These are phyloP conservation scores for Ophion costatus DNA, from an alignment of 2,888 invertebrate species.

Conservation along the genomic window DNA sequence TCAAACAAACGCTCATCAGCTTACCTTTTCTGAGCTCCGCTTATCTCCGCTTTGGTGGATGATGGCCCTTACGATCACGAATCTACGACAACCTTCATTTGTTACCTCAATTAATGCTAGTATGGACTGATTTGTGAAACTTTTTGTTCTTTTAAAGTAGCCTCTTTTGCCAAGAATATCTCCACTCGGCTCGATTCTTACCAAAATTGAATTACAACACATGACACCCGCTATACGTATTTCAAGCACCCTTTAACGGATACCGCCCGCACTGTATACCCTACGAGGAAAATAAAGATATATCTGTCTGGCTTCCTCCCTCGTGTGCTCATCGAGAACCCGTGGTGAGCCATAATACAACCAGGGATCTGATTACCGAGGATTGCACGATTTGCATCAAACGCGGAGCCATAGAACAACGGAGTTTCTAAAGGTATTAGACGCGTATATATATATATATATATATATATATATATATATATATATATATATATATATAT, in stretches of 20 bases:
- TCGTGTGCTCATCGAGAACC: conserved; percentile 42
- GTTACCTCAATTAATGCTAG: too few species aligned
- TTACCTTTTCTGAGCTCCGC: too few species aligned
- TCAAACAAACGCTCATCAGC: too few species aligned
- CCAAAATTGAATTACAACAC: conserved; percentile 7
- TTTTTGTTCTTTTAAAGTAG: neutral
- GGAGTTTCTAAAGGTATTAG: conserved; percentile 55
- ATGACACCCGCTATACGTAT: conserved; percentile 25
- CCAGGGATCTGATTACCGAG: conserved; percentile 71
- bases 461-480: neutral
- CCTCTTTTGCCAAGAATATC: neutral
- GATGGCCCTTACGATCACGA: too few species aligned
- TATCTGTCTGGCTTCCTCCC: conserved; percentile 43
- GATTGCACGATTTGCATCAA: conserved; percentile 75
- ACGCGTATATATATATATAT: conserved; percentile 7
- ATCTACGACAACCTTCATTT: too few species aligned
- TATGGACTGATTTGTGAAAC: neutral
- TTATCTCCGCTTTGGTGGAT: too few species aligned
- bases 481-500: neutral
- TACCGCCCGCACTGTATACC: conserved; percentile 20
- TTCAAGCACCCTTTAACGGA: conserved; percentile 18
- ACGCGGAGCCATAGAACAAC: conserved; percentile 40
- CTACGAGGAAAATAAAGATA: conserved; percentile 35
- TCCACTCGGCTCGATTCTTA: neutral
- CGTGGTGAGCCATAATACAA: conserved; percentile 71